Evolutionary conservation across 1,140 invertebrate genomes (phyloP), one percentile per base, ranked within the genome.

Genomic region (Drosophila persimilis): DNA sequence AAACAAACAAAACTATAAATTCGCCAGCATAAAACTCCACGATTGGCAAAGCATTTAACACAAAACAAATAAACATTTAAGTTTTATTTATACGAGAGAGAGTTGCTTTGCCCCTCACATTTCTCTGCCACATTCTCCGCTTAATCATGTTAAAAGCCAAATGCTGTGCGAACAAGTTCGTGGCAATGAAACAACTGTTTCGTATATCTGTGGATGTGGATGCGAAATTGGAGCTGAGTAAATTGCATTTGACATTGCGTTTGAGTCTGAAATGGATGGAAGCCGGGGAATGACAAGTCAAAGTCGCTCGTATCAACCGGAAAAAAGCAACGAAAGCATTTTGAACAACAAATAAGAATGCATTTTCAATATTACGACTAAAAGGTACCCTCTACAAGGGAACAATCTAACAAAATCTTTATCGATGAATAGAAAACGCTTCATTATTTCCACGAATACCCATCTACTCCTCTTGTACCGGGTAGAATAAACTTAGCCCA

Each of bases 1-100:
- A 83, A 83, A 83, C 80, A 83, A 83, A 83, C 80, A 83, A 64
- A 84, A 84, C 80, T 76, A 83, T 83, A 83, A 79, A 81, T 83
- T 74, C 48, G 59, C 47, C 31, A 58, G 46, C 60, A 84, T 84
- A 72, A 79, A 84, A 84, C 59, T 79, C 3, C 62, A 58, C 44
- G 15, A 84, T 76, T 78, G 80, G 50, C 55, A 66, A 22, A 72
- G 31, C 80, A 66, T 83, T 83, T 83, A 83, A 56, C 47, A 56
- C 47, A 17, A 55, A 44, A 58, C 31, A 74, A 64, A 83, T 83
- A 83, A 77, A 83, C 62, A 73, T 53, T 72, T 77, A 83, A 73
- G 67, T 80, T 81, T 81, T 67, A 78, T 59, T 55, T 73, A 48
- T 48, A 57, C 44, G 35, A 26, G 43, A 45, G 8, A 35, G 8